These are phyloP conservation scores for Phoxinus phoxinus DNA, from an alignment of 2,113 vertebrate species.

Conservation along the genomic window DNA sequence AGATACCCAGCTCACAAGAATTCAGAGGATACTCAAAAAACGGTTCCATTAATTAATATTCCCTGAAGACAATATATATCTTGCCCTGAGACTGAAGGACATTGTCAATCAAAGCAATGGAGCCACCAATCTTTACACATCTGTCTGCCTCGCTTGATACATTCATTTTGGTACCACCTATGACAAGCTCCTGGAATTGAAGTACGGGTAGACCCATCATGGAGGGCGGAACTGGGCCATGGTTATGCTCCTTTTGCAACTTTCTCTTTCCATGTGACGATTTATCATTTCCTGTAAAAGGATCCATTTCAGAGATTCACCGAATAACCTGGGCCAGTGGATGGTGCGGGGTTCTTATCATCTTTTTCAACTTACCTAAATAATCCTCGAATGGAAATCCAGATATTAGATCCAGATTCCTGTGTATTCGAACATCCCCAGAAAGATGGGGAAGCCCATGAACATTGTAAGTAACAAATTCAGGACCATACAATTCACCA, in stretches of 20 bases:
- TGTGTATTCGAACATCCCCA: neutral
- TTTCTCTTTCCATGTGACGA: neutral
- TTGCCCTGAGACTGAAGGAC: slow-evolving; percentile 1
- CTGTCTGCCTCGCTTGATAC: slow-evolving; percentile 2
- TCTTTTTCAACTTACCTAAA: neutral
- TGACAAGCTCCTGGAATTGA: slow-evolving; percentile 4
- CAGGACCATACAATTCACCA: neutral
- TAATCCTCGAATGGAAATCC: neutral
- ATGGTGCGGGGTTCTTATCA: neutral
- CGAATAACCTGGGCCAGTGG: neutral
- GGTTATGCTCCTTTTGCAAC: slow-evolving; percentile 39
- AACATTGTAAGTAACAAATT: neutral
- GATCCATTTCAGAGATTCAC: slow-evolving; percentile 3
- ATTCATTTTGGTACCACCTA: neutral
- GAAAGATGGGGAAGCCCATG: slow-evolving; percentile 8
- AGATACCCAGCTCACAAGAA: neutral
- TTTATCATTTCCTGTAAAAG: neutral
- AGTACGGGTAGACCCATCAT: neutral
- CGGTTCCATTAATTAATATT: neutral
- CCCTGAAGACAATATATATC: neutral
- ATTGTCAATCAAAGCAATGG: slow-evolving; percentile 18
- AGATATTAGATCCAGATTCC: neutral
- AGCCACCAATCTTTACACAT: slow-evolving; percentile 5
- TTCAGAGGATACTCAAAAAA: slow-evolving; percentile 2
- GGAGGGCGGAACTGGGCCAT: slow-evolving; percentile 12